Base-by-base conservation (phyloP, 2,113 vertebrate genomes). In the Globicephala melas region DNA sequence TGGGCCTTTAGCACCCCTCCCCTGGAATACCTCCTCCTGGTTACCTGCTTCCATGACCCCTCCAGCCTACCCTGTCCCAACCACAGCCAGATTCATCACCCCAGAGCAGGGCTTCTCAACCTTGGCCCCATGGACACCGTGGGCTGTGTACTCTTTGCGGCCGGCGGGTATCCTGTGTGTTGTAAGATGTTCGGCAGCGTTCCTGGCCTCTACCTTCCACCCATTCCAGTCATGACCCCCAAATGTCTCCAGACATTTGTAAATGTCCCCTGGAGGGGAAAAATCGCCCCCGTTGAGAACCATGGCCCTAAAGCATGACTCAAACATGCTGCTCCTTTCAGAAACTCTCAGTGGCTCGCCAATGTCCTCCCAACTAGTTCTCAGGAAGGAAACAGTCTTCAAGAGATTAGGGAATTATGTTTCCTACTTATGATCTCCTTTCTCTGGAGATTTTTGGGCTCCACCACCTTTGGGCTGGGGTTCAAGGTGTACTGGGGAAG, bases 211-310 rank as follows among this genome's bases (percentile, higher is more conserved):
- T n/a, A 8, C 38, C 25, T 36, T 71, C 60, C 12, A 71, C 25
- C n/a, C 25, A 20, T 15, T 44, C 5, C 13, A 60, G 15, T 38
- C 65, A 18, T 0, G 11, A 50, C 55, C 31, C 13, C 8, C 21
- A 58, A 82, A 8, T 21, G 38, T 74, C 81, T 93, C 85, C 63
- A 28, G 63, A 80, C 5, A 2, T 36, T 31, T 8, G 41, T 6
- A n/a, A 44, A 50, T 33, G 17, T 38, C 41, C 36, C 9, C 5
- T 0, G 2, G 25, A 53, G 25, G 6, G 17, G 10, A 11, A 33
- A n/a, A 65, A 33, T 8, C 0, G 0, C 25, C 6, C 36, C 9
- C 0, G 20, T 0, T 41, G 67, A 73, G 94, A 81, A 38, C 15
- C 25, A 23, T 2, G 23, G 2, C n/a, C 41, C 60, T n/a, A 62